These are phyloP conservation scores for Sebastes taczanowskii DNA, from an alignment of 2,797 vertebrate species.

Conservation along the genomic window DNA sequence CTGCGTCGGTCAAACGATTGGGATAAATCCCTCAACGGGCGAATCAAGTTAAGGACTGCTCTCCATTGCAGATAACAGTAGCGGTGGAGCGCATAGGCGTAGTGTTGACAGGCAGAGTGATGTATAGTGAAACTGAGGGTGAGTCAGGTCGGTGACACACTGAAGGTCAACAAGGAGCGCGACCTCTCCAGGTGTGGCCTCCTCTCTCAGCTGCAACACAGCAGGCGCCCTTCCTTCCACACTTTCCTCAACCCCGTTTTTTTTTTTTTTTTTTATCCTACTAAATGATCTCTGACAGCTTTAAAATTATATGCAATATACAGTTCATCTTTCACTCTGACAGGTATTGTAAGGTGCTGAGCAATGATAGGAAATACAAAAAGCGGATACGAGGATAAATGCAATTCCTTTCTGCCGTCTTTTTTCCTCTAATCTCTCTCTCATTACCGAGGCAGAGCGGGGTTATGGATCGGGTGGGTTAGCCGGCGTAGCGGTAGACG, in stretches of 20 bases:
- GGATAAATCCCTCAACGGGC: constrained; percentile 51
- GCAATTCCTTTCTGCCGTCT: constrained; percentile 50
- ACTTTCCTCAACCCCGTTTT: constrained; percentile 1
- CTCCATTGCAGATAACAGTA: constrained; percentile 41
- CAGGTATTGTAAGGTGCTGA: constrained; percentile 66
- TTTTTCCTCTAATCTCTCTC: constrained; percentile 52
- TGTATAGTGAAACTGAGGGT: constrained; percentile 50
- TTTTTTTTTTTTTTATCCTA: constrained; percentile 1
- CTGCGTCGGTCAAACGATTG: not conserved
- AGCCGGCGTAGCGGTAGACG: constrained; percentile 70
- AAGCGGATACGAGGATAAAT: constrained; percentile 56
- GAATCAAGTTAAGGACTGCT: constrained; percentile 42
- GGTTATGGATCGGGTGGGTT: constrained; percentile 60
- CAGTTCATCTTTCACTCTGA: constrained; percentile 47
- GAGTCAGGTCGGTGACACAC: constrained; percentile 44
- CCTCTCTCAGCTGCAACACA: constrained; percentile 18
- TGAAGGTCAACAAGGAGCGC: constrained; percentile 70
- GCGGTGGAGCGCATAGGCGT: constrained; percentile 35
- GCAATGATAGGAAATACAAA: constrained; percentile 57
- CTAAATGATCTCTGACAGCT: constrained; percentile 23
- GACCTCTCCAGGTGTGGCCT: constrained; percentile 78
- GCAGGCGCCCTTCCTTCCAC: not conserved
- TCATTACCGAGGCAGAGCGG: constrained; percentile 60
- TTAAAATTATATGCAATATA: constrained; percentile 50
- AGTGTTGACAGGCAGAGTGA: constrained; percentile 72